Conservation (phyloP, 1,140 invertebrate species). For the Argopecten irradians region DNA sequence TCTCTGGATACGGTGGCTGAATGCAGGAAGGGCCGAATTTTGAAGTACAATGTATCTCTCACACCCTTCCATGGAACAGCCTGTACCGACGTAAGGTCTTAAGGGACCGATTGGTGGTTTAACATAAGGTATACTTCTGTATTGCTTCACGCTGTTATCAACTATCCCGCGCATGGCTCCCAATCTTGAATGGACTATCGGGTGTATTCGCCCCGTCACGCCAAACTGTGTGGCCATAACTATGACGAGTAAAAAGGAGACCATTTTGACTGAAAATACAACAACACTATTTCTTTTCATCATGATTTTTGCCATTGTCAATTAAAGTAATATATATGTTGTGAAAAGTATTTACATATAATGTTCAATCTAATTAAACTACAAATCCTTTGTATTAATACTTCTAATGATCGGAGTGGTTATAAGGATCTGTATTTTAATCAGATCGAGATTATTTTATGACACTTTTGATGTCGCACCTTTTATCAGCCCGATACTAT, state of each 20-base stretch:
- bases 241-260: background rate
- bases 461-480: too few species aligned
- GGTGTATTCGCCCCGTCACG: background rate
- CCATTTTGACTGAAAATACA: background rate
- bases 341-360: too few species aligned
- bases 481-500: too few species aligned
- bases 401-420: too few species aligned
- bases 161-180: background rate
- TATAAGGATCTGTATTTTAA: too few species aligned
- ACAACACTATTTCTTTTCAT: background rate
- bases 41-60: conserved; percentile 77
- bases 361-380: too few species aligned
- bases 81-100: background rate
- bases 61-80: background rate
- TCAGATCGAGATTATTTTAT: too few species aligned
- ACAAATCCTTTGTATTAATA: too few species aligned
- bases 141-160: background rate
- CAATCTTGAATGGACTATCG: background rate
- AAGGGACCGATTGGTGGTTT: background rate
- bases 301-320: too few species aligned
- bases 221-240: background rate
- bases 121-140: background rate
- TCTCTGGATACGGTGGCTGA: conserved; percentile 87
- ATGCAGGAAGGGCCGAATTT: conserved; percentile 94
- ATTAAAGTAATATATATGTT: too few species aligned